Evolutionary conservation across 2,797 vertebrate genomes (phyloP), one percentile per base, ranked within the genome.

Genomic region (Lophius americanus): DNA sequence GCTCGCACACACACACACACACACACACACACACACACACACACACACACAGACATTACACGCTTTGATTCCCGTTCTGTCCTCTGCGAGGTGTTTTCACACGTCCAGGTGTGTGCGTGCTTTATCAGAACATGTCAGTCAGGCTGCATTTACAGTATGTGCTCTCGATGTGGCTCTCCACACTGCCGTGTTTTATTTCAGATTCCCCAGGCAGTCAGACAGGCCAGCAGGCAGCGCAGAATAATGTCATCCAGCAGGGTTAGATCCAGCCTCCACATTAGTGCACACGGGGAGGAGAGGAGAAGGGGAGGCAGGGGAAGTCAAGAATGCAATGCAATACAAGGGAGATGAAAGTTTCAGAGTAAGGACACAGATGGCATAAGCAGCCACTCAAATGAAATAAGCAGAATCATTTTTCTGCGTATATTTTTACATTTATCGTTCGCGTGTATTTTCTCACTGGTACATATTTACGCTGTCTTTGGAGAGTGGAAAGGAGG

Each of bases 221-320:
- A 79, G 83, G 85, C 85, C 84, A 86, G 85, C 84, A 88, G 89
- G 86, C 88, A 89, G 82, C 73, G 0, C 87, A 75, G 73, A 83
- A 84, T 88, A 86, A 91, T 89, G 88, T 89, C 90, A 91, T 86
- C 85, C 87, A 86, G 82, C 89, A 85, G 84, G 85, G 88, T 86
- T 86, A 76, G 76, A 86, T 81, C 89, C 86, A 88, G 76, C 81
- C 85, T 85, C 78, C 84, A 86, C 79, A 81, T 86, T 89, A 82
- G 81, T 56, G 78, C 76, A 70, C 64, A 48, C 53, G 5, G 42
- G 68, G 61, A 58, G 48, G 14, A 3, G 53, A 61, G 57, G 36
- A 57, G 38, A 47, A 69, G 58, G 50, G 57, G 62, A 74, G 53
- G 39, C 41, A 61, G 13, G 53, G 59, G 55, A 60, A 74, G 42